Evolutionary conservation across 2,797 vertebrate genomes (phyloP), one percentile per base, ranked within the genome.

Genomic region (Ptychobarbus kaznakovi): DNA sequence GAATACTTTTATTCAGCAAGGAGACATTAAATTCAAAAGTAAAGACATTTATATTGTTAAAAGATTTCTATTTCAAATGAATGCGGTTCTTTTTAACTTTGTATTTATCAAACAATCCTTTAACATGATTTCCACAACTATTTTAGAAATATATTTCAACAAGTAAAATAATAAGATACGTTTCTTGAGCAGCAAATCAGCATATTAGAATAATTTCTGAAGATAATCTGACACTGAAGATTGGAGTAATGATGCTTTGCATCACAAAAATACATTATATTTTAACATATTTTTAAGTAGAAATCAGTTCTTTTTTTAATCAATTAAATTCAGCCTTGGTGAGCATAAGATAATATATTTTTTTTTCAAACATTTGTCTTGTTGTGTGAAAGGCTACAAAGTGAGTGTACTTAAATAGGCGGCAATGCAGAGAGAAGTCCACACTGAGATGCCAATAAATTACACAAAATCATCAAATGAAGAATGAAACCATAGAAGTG

Each of bases 401-500:
- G 46, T 75, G 51, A 0, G 20, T 51, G 49, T 65, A 25, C 18
- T 79, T 49, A 8, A 35, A 9, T 63, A 13, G 63, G 38, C 20
- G 28, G 25, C 8, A 73, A 18, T 8, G 22, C 56, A 20, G 44
- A 86, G 38, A 83, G 44, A n/a, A 53, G 35, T 18, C 6, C 13
- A 44, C 38, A 28, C 12, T 46, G 6, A 73, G 11, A 61, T 63
- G 53, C 5, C 51, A 46, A 46, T 22, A 61, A 82, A 72, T 44
- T 0, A 28, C 0, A 61, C 61, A 73, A 40, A 4, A 77, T 28
- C 0, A 72, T 6, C 3, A 10, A 61, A 82, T 73, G 38, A 32
- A 44, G 20, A 77, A 77, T 58, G 1, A n/a, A 40, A 51, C 20
- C 1, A 6, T 40, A 42, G 35, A 38, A 42, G 58, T 91, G 88